Base-by-base conservation (phyloP, 53 echinoderm and acorn worm species). In the Hippasteria phrygiana region DNA sequence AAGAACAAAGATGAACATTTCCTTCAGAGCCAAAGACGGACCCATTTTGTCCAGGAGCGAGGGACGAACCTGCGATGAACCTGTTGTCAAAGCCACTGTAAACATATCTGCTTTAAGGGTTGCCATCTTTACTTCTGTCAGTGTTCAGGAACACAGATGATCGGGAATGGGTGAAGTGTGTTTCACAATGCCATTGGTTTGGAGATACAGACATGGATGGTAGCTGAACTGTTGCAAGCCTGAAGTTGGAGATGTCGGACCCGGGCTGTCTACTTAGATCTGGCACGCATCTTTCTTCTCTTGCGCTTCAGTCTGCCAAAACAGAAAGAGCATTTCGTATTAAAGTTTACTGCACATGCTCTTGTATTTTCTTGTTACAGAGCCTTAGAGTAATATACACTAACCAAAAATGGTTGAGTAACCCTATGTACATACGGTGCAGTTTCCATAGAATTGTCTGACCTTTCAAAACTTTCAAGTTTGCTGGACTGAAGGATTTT, bases 251-350 rank as follows among this genome's bases (percentile, higher is more conserved):
- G 50, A 81, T 63, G 43, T 33, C 63, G 10, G 79, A 71, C 9
- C 80, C 74, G 53, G 83, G 43, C 87, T 56, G 75, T 94, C 96
- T 94, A 94, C 96, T 96, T 96, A 59, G 96, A 96, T 73, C 96
- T 92, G 59, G 93, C 94, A 90, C 94, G 90, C 96, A 96, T 96
- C 94, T 96, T 96, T 93, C 96, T 92, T 72, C 96, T 92, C 90
- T 96, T 96, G 82, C 96, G 94, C 96, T 96, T 96, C 94, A 96
- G 92, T 71, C 96, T 96, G 76, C 38, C 39, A 79, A 55, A 18
- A 43, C 43, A 35, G 26, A 7, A 2, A 45, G 0, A 20, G 9
- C 9, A 13, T 74, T n/a, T n/a, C n/a, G 43, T 45, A 14, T 0
- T 22, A 4, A 4, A 73, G 22, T 20, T 39, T 73, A 1, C 1